A percentile compares a stretch with the other conserved stretches of the same genome.
These are phyloP conservation scores for Pandemis heparana DNA, from an alignment of 2,888 invertebrate species.

Conservation along the genomic window DNA sequence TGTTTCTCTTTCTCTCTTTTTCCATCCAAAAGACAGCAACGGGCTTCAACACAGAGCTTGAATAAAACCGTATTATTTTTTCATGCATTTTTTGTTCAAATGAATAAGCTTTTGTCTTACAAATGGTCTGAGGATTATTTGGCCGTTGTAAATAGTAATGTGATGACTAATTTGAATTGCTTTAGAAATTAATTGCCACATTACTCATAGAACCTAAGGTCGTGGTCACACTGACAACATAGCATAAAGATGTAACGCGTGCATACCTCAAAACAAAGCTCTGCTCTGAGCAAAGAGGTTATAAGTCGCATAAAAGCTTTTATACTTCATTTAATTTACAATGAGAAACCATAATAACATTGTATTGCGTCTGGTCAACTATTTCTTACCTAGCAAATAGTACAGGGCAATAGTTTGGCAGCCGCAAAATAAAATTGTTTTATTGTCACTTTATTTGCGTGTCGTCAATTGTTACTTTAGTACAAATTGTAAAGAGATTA, in stretches of 20 bases:
- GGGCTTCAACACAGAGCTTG: constrained; percentile 3
- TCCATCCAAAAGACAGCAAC: constrained; percentile 32
- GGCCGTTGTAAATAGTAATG: constrained; percentile 32
- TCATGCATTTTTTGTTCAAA: constrained; percentile 1
- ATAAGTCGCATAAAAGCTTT: no score
- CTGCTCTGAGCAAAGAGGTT: no score
- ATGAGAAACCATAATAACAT: no score
- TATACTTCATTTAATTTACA: no score
- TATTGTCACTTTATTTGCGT: no score
- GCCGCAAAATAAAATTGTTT: no score
- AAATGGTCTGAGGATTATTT: constrained; percentile 16
- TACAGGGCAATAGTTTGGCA: no score
- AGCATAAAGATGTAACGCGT: neutral
- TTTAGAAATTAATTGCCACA: constrained; percentile 25
- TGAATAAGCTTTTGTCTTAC: constrained; percentile 22
- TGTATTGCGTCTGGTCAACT: no score
- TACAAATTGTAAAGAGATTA: no score
- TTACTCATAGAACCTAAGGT: constrained; percentile 29
- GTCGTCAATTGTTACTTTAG: no score
- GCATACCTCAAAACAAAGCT: neutral
- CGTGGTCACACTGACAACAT: neutral
- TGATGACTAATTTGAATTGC: constrained; percentile 19
- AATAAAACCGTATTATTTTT: neutral
- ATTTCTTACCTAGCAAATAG: no score
- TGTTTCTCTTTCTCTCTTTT: no score